phyloP scores from a whole-genome alignment of 2,797 vertebrate genomes.

The Simalia tracyae region DNA sequence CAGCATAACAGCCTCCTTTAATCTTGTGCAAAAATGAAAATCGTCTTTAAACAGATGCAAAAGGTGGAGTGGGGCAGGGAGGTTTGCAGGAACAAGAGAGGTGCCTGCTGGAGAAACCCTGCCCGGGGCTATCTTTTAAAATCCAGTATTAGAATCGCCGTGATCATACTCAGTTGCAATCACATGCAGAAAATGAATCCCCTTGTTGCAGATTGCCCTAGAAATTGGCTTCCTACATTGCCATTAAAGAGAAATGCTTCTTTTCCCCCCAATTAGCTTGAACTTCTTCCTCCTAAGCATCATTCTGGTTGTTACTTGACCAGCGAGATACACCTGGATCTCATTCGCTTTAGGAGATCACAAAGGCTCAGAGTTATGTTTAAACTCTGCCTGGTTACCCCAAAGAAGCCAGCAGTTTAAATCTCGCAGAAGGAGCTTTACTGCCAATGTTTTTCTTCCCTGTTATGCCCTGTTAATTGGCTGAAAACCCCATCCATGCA shows the following conservation, averaged over 20 bases:
- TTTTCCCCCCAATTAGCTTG: not conserved
- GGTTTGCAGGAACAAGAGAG: too few species aligned
- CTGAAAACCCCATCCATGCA: not conserved
- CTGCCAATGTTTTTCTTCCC: not conserved
- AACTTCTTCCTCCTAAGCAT: slow-evolving; percentile 6
- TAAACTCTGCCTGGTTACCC: not conserved
- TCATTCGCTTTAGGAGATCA: slow-evolving; percentile 30
- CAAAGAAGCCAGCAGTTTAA: slow-evolving; percentile 41
- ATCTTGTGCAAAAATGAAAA: too few species aligned
- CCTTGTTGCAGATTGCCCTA: slow-evolving; percentile 23
- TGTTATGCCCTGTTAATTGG: slow-evolving; percentile 15
- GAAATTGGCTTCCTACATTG: slow-evolving; percentile 49
- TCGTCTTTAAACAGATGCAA: too few species aligned
- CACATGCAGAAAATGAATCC: slow-evolving; percentile 22
- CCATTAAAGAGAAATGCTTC: not conserved
- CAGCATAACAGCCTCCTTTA: too few species aligned
- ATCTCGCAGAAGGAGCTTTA: slow-evolving; percentile 1
- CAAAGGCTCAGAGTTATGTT: not conserved
- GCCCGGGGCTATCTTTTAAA: not conserved
- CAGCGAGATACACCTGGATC: accelerated
- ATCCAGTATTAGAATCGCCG: not conserved
- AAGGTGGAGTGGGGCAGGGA: too few species aligned
- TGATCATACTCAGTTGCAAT: slow-evolving; percentile 14
- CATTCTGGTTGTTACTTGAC: slow-evolving; percentile 3
- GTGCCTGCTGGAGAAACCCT: too few species aligned